These are phyloP conservation scores for Drosophila cracens DNA, from an alignment of 2,888 invertebrate species.

Conservation along the genomic window DNA sequence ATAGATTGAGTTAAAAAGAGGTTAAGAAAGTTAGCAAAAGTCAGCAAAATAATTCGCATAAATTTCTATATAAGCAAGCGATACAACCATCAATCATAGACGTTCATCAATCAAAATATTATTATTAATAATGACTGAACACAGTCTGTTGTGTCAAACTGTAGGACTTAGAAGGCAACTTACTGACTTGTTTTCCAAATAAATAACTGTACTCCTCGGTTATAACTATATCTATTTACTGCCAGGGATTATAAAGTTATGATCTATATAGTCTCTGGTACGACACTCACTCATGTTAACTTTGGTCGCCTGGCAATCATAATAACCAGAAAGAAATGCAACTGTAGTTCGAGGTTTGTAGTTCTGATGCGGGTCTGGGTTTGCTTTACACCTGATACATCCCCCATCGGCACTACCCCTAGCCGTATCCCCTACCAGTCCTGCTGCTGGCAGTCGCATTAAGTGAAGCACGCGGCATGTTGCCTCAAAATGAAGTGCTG, in stretches of 20 bases:
- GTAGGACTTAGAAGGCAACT: neutral
- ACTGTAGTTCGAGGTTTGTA: constrained; percentile 22
- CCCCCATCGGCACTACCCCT: neutral
- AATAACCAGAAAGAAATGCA: constrained; percentile 55
- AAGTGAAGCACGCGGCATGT: constrained; percentile 73
- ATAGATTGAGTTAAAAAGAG: neutral
- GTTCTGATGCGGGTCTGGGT: neutral
- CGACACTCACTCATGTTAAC: neutral
- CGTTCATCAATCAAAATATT: neutral
- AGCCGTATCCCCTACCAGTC: neutral
- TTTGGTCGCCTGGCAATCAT: constrained; percentile 46
- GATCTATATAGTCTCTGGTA: neutral
- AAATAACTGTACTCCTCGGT: neutral
- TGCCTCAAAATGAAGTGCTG: constrained; percentile 80
- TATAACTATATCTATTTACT: neutral
- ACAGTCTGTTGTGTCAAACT: neutral
- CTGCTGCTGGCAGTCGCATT: constrained; percentile 59
- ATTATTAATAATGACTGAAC: neutral
- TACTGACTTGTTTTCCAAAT: neutral
- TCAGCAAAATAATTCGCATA: neutral
- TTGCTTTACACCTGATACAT: constrained; percentile 17
- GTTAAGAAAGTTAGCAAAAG: neutral
- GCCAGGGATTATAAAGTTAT: neutral
- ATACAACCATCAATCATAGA: neutral
- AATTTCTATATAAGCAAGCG: neutral